Evolutionary conservation across 2,113 vertebrate genomes (phyloP).

Genomic region (Pseudonaja textilis): DNA sequence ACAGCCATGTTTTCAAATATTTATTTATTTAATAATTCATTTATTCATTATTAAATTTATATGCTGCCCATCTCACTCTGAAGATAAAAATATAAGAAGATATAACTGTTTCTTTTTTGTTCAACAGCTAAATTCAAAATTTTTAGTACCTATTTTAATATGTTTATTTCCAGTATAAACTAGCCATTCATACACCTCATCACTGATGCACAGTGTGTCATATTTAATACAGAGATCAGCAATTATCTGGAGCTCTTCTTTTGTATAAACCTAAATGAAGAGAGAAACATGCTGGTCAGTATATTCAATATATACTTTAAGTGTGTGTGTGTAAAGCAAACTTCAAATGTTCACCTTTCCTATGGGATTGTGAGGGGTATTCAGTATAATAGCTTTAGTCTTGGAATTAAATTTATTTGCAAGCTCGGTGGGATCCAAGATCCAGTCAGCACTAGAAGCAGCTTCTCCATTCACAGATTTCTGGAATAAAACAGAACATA

Average conservation of each 20-base stretch:
- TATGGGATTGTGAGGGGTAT: conserved; percentile 91
- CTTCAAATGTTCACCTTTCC: conserved; percentile 81
- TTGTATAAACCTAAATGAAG: conserved; percentile 80
- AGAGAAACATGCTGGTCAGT: conserved; percentile 36
- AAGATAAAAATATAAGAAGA: not conserved
- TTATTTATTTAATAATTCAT: not conserved
- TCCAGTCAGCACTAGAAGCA: conserved; percentile 85
- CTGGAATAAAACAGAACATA: conserved; percentile 54
- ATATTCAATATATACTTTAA: conserved; percentile 2
- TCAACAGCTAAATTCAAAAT: conserved; percentile 23
- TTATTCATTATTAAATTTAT: not conserved
- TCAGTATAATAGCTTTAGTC: conserved; percentile 95
- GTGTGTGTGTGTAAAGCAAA: not conserved
- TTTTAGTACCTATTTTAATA: conserved; percentile 86
- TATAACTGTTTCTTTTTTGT: not conserved
- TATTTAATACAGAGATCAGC: conserved; percentile 91
- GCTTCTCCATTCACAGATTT: conserved; percentile 65
- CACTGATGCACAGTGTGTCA: conserved; percentile 91
- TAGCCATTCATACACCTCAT: conserved; percentile 98
- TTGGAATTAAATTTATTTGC: conserved; percentile 90
- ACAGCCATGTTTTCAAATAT: not conserved
- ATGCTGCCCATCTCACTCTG: not conserved
- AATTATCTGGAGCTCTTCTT: conserved; percentile 87
- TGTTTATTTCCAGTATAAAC: conserved; percentile 87
- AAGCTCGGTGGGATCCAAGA: conserved; percentile 85